A percentile compares a stretch with the other conserved stretches of the same genome.
Conservation (phyloP, 2,888 invertebrate genomes). For the Lycia hirtaria region DNA sequence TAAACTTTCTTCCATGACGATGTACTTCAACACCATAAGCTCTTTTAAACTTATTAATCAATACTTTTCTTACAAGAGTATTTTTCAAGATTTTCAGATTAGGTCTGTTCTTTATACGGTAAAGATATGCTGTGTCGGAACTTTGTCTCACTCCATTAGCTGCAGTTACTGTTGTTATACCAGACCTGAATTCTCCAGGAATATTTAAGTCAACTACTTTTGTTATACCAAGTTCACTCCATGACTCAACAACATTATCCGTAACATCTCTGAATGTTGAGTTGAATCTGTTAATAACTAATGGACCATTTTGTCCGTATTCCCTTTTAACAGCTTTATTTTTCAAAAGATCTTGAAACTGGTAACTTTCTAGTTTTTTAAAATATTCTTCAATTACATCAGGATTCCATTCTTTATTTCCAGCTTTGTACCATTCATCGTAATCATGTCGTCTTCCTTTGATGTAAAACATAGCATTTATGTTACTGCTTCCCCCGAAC, state of each 20-base stretch:
- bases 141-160: constrained; percentile 63
- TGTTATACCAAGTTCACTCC: constrained; percentile 72
- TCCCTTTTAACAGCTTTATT: constrained; percentile 46
- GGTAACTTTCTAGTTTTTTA: constrained; percentile 78
- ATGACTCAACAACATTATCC: constrained; percentile 61
- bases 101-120: constrained; percentile 16
- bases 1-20: constrained; percentile 43
- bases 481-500: constrained; percentile 83
- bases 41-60: constrained; percentile 71
- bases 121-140: constrained; percentile 21
- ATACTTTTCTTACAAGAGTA: constrained; percentile 76
- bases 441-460: constrained; percentile 81
- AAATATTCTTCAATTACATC: constrained; percentile 77
- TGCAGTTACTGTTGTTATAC: constrained; percentile 73
- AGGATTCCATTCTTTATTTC: constrained; percentile 84
- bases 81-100: constrained; percentile 69
- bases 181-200: constrained; percentile 74
- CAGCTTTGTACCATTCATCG: constrained; percentile 78
- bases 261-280: constrained; percentile 63
- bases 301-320: constrained; percentile 74
- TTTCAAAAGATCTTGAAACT: constrained; percentile 48
- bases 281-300: constrained; percentile 74
- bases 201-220: constrained; percentile 69
- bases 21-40: constrained; percentile 69
- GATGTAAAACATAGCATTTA: constrained; percentile 85